A percentile compares a stretch with the other conserved stretches of the same genome.
Conservation (phyloP, 1,140 invertebrate species). For the Phymorhynchus buccinoides region DNA sequence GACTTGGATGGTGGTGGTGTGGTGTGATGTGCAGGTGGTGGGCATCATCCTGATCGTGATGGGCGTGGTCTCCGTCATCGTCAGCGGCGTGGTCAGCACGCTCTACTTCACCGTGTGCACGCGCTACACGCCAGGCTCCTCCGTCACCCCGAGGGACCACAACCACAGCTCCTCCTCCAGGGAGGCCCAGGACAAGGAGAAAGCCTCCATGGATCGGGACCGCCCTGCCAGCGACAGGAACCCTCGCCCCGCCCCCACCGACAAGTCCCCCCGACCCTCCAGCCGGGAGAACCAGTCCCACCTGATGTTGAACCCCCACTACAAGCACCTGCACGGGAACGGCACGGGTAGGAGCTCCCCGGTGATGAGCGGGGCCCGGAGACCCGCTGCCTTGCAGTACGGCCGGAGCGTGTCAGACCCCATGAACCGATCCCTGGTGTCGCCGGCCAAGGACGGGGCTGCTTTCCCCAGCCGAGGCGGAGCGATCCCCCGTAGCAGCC, state of each 20-base stretch:
- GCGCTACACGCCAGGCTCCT: background rate
- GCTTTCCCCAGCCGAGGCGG: background rate
- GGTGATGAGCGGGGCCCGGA: background rate
- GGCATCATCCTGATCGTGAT: slow-evolving; percentile 57
- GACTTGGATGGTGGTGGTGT: no score
- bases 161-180: background rate
- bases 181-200: background rate
- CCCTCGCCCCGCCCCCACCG: no score
- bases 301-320: background rate
- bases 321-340: slow-evolving; percentile 3
- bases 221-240: background rate
- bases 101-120: slow-evolving; percentile 50
- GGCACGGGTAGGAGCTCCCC: background rate
- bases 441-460: slow-evolving; percentile 12
- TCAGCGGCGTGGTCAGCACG: slow-evolving; percentile 44
- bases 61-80: slow-evolving; percentile 36
- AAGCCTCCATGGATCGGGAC: background rate
- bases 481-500: background rate
- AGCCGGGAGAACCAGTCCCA: background rate
- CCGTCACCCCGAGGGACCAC: background rate
- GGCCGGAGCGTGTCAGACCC: background rate
- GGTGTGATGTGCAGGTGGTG: slow-evolving; percentile 37
- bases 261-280: no score
- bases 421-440: background rate
- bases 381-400: background rate